Conservation (phyloP, 2,113 vertebrate species). For the Carassius carassius region DNA sequence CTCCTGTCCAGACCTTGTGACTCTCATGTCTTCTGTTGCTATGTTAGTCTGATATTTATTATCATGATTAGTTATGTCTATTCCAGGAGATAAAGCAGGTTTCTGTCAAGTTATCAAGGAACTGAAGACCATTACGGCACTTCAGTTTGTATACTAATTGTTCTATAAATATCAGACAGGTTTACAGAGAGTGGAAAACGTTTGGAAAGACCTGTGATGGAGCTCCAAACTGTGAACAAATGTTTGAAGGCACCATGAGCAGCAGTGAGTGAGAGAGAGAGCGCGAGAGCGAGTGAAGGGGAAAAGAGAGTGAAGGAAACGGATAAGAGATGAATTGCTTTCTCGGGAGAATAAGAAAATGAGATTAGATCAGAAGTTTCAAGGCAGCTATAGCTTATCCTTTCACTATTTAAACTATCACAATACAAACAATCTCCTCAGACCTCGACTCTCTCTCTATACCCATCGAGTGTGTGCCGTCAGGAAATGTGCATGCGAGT, state of each 20-base stretch:
- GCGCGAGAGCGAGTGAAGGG: neutral
- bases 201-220: constrained; percentile 14
- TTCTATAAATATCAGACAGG: constrained; percentile 8
- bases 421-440: constrained; percentile 63
- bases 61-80: constrained; percentile 8
- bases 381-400: constrained; percentile 75
- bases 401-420: constrained; percentile 71
- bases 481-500: neutral
- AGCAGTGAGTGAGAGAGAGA: constrained; percentile 3
- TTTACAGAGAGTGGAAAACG: neutral
- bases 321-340: constrained; percentile 70
- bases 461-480: neutral
- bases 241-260: constrained; percentile 3
- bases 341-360: constrained; percentile 64
- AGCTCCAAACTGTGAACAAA: neutral
- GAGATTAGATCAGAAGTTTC: constrained; percentile 76
- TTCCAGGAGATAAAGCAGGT: neutral
- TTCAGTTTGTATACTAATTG: neutral
- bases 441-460: neutral
- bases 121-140: neutral
- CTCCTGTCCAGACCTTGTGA: neutral
- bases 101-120: constrained; percentile 1
- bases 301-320: neutral
- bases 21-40: neutral
- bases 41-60: neutral